Conservation (phyloP, 1,140 invertebrate species). For the Adoxophyes honmai region DNA sequence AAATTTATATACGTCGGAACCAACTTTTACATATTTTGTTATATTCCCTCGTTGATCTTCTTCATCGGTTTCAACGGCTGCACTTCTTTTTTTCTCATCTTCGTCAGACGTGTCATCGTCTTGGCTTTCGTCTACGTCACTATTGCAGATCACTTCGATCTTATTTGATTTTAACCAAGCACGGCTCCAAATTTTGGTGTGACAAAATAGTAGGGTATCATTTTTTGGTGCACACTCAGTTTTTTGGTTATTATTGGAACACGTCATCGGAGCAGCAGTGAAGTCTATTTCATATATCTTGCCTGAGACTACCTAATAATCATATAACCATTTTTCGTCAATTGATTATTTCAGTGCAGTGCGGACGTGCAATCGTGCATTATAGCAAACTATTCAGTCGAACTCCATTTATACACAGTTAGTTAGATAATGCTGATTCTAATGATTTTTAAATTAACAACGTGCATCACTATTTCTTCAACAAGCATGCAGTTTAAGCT, state of each 20-base stretch:
- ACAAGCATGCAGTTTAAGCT: too few relatives aligned
- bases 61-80: constrained; percentile 17
- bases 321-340: too few relatives aligned
- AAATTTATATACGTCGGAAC: too few relatives aligned
- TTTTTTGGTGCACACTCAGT: constrained; percentile 17
- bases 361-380: too few relatives aligned
- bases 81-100: constrained; percentile 4
- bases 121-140: constrained; percentile 18
- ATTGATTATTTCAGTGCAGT: too few relatives aligned
- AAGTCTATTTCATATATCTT: constrained; percentile 42
- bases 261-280: constrained; percentile 27
- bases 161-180: constrained; percentile 38
- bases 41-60: not conserved
- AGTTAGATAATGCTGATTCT: too few relatives aligned
- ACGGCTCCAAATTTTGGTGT: constrained; percentile 38
- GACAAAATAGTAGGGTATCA: constrained; percentile 34
- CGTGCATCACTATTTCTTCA: too few relatives aligned
- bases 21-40: too few relatives aligned
- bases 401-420: too few relatives aligned
- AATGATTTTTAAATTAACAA: too few relatives aligned
- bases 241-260: not conserved
- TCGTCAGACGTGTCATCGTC: constrained; percentile 7
- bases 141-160: constrained; percentile 34
- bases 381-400: too few relatives aligned
- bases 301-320: not conserved